Percentiles rank a stretch among this genome's conserved stretches.
Conservation (phyloP, 2,113 vertebrate species). For the human region DNA sequence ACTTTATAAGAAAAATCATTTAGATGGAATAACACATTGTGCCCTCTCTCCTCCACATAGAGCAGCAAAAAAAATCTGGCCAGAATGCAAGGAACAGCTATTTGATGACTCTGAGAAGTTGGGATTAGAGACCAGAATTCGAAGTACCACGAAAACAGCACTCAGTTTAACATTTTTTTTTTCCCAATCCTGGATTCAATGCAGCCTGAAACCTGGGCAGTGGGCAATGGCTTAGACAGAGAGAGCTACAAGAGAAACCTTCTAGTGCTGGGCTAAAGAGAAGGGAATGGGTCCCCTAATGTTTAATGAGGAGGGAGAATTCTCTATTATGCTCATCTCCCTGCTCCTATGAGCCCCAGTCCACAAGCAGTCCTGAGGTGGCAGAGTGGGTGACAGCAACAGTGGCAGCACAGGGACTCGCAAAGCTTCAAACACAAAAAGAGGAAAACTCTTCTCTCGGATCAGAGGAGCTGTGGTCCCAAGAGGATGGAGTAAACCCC, state of each 20-base stretch:
- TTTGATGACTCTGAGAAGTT: neutral
- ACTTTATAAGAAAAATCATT: neutral
- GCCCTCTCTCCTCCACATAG: neutral
- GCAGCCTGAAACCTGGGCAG: neutral
- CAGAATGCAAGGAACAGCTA: neutral
- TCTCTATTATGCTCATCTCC: neutral
- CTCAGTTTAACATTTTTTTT: no score
- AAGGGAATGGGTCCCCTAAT: rapidly evolving
- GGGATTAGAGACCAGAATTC: neutral
- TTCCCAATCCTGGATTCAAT: neutral
- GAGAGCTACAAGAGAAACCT: neutral
- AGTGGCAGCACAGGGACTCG: rapidly evolving
- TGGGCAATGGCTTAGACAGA: neutral
- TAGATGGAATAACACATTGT: neutral
- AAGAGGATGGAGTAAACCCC: neutral
- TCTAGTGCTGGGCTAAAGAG: rapidly evolving
- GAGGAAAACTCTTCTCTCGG: neutral
- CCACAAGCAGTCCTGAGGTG: no score
- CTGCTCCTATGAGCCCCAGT: neutral
- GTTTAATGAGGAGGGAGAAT: neutral
- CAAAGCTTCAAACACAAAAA: neutral
- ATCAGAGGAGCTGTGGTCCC: neutral
- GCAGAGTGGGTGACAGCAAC: neutral
- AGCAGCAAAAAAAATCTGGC: neutral
- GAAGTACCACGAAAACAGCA: neutral